Percentiles rank a stretch among this genome's conserved stretches.
Evolutionary conservation across 1,140 invertebrate species (phyloP).

Genomic region (Babylonia areolata): DNA sequence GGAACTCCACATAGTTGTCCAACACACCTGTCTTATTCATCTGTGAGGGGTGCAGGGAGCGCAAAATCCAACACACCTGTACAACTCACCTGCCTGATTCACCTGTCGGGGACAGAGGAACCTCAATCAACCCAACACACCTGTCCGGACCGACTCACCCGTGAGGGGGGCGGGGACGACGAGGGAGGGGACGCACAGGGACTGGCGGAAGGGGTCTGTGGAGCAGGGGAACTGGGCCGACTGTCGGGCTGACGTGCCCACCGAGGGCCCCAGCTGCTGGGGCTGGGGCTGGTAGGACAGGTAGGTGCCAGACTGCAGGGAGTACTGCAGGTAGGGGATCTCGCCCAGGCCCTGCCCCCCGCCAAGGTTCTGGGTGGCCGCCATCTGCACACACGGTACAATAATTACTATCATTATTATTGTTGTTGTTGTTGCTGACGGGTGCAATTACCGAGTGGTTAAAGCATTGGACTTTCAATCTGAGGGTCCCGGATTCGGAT

Average conservation of each 20-base stretch:
- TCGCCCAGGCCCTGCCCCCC: constrained; percentile 60
- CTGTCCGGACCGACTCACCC: constrained; percentile 53
- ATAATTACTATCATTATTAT: no score
- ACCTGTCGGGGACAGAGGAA: no score
- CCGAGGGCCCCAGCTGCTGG: constrained; percentile 65
- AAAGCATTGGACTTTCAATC: no score
- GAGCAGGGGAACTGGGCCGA: constrained; percentile 82
- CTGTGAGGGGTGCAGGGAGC: no score
- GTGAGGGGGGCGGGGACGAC: constrained; percentile 68
- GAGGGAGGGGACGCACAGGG: constrained; percentile 89
- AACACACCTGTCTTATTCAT: no score
- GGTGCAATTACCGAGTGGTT: no score
- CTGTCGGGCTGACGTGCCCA: constrained; percentile 62
- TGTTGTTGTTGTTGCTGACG: no score
- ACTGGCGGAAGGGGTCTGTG: constrained; percentile 77
- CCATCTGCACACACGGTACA: constrained; percentile 54
- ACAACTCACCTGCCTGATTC: no score
- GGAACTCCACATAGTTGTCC: no score
- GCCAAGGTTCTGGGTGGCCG: constrained; percentile 59
- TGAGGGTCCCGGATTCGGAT: no score
- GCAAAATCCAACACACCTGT: no score
- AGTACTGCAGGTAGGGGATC: constrained; percentile 82
- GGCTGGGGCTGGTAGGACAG: constrained; percentile 72
- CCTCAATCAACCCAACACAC: no score
- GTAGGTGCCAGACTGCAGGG: constrained; percentile 84